Evolutionary conservation across 1,140 invertebrate genomes (phyloP), one percentile per base, ranked within the genome.

Genomic region (Galleria mellonella): DNA sequence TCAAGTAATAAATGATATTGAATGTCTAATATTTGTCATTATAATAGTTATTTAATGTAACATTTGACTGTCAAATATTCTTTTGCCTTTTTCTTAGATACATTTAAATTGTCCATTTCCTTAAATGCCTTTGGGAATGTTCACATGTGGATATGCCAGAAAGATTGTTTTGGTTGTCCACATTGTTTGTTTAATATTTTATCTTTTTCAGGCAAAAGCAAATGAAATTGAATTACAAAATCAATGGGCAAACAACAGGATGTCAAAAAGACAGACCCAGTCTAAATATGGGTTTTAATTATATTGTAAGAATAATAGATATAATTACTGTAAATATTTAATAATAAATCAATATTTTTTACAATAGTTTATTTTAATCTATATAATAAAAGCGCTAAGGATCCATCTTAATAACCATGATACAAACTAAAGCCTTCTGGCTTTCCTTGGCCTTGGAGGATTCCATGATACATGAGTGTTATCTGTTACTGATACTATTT

Each of bases 181-280:
- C 6, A 6, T 23, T 23, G 17, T 23, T 6, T 23, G 6, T 23
- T 3, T 23, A 3, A 3, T 23, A 3, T 23, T 23, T 47, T 62
- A 58, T 60, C 64, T 47, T 55, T 88, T 88, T 47, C 78, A 96
- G 90, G 96, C 96, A 12, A 98, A 98, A 84, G 95, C 94, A 32
- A 94, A 97, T 87, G 96, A 98, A 83, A 83, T 96, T 51, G 96
- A 97, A 74, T 79, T 98, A 9, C 95, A 98, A 77, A 97, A 97
- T 75, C 93, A 96, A 79, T 98, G 97, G 97, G 92, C 96, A 1
- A 90, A 93, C 54, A 98, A 96, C 70, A 91, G 92, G 70, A 89
- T 93, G 79, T 93, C 92, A 7, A 92, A 93, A 55, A 89, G 92
- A 70, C 93, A 96, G 76, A 96, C 96, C 17, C 93, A 94, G 73